Conservation (phyloP, 2,888 invertebrate species). For the Ernsta delagoae region DNA sequence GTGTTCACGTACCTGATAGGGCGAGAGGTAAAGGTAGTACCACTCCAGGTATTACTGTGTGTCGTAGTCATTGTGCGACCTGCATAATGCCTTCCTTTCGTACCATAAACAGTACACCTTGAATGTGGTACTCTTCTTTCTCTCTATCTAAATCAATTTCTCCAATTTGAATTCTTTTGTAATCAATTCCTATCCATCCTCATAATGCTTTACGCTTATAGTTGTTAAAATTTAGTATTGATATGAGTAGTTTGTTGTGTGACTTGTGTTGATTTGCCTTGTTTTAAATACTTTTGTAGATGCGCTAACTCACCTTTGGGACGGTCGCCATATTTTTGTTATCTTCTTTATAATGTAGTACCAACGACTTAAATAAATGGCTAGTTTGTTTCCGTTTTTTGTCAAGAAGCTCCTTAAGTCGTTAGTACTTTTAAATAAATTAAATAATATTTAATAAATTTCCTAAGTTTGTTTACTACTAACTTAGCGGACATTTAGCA, state of each 20-base stretch:
- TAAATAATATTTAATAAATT: no score
- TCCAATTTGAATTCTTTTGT: slow-evolving; percentile 36
- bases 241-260: slow-evolving; percentile 30
- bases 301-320: slow-evolving; percentile 17
- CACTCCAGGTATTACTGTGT: slow-evolving; percentile 84
- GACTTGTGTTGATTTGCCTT: neutral
- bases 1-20: slow-evolving; percentile 99
- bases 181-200: slow-evolving; percentile 53
- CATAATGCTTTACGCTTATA: slow-evolving; percentile 67
- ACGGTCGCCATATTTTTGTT: slow-evolving; percentile 15
- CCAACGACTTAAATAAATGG: no score
- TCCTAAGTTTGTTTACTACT: no score
- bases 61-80: slow-evolving; percentile 83
- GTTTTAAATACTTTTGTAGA: slow-evolving; percentile 13
- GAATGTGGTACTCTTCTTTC: slow-evolving; percentile 78
- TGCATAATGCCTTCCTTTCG: slow-evolving; percentile 79
- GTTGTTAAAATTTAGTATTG: slow-evolving; percentile 40
- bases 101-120: slow-evolving; percentile 78
- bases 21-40: slow-evolving; percentile 89
- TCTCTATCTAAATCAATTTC: slow-evolving; percentile 43
- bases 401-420: no score
- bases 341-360: neutral
- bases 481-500: neutral
- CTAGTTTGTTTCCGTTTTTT: no score
- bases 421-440: no score